phyloP scores from a whole-genome alignment of 2,888 invertebrate species.

The Cyclophora punctaria region DNA sequence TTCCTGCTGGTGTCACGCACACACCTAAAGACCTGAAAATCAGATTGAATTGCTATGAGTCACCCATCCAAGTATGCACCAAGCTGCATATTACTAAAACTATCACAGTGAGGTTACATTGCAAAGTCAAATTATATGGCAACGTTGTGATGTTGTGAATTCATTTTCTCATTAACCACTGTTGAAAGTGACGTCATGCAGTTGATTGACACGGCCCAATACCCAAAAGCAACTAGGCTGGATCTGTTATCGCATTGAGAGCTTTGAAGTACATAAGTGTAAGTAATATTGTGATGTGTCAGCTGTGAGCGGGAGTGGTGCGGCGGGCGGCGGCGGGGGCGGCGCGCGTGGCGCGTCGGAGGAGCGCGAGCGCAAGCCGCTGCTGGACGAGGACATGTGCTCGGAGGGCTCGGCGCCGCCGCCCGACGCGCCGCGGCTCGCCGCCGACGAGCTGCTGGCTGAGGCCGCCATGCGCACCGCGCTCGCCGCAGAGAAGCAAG shows the following conservation, averaged over 20 bases:
- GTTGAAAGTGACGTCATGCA: background rate
- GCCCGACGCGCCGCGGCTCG: conserved; percentile 79
- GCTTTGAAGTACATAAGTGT: too few relatives aligned
- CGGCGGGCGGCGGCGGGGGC: conserved; percentile 19
- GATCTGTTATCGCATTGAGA: too few relatives aligned
- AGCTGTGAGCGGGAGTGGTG: background rate
- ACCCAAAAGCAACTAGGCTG: too few relatives aligned
- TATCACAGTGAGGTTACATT: too few relatives aligned
- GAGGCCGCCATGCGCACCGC: conserved; percentile 72
- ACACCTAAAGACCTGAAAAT: too few relatives aligned
- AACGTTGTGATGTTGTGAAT: background rate
- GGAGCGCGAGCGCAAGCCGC: conserved; percentile 54
- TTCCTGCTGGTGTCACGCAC: too few relatives aligned
- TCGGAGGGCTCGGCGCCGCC: conserved; percentile 39
- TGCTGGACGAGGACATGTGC: conserved; percentile 54
- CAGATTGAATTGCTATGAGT: too few relatives aligned
- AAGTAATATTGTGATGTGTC: too few relatives aligned
- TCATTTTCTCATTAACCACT: background rate
- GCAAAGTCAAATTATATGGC: too few relatives aligned
- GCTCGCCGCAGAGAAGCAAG: conserved; percentile 63
- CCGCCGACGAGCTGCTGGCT: conserved; percentile 77
- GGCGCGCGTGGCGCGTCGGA: conserved; percentile 36
- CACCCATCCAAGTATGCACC: too few relatives aligned
- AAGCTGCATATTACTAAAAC: too few relatives aligned
- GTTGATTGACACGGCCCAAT: background rate